Conservation (phyloP, 2,113 vertebrate species). For the Dunckerocampus dactyliophorus region DNA sequence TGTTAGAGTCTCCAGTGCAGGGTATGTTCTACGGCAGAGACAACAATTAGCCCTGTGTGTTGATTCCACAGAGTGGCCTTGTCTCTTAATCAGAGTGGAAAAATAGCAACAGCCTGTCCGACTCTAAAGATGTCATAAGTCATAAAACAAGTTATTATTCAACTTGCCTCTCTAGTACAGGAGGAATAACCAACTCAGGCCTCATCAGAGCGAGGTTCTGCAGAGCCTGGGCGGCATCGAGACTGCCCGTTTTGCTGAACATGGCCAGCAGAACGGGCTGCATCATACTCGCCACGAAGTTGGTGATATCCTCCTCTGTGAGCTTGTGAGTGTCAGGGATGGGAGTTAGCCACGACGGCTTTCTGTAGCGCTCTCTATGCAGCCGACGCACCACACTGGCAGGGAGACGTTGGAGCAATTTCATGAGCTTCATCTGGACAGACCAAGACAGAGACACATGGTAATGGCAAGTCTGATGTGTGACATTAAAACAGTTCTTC, state of each 20-base stretch:
- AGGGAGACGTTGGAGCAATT: conserved; percentile 91
- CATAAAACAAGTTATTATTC: background rate
- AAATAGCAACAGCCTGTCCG: background rate
- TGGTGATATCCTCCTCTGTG: conserved; percentile 90
- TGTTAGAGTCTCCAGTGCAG: conserved; percentile 94
- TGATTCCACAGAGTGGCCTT: background rate
- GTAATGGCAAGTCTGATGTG: background rate
- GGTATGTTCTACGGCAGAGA: conserved; percentile 83
- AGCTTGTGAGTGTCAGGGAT: conserved; percentile 91
- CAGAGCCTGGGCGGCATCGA: conserved; percentile 94
- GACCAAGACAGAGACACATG: conserved; percentile 31
- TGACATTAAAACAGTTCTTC: too few species aligned
- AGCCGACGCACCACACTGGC: conserved; percentile 87
- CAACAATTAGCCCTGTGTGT: conserved; percentile 31
- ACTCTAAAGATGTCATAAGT: conserved; percentile 2
- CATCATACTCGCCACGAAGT: conserved; percentile 94
- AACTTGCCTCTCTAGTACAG: conserved; percentile 90
- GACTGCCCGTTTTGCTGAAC: conserved; percentile 98
- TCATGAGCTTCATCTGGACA: conserved; percentile 94
- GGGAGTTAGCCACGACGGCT: conserved; percentile 86
- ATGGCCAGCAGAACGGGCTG: conserved; percentile 96
- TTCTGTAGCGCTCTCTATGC: conserved; percentile 92
- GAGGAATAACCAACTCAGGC: conserved; percentile 95
- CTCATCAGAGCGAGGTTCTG: conserved; percentile 97
- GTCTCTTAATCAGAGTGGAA: background rate